Base-by-base conservation (phyloP, 2,888 invertebrate species). In the Gryllus longicercus region DNA sequence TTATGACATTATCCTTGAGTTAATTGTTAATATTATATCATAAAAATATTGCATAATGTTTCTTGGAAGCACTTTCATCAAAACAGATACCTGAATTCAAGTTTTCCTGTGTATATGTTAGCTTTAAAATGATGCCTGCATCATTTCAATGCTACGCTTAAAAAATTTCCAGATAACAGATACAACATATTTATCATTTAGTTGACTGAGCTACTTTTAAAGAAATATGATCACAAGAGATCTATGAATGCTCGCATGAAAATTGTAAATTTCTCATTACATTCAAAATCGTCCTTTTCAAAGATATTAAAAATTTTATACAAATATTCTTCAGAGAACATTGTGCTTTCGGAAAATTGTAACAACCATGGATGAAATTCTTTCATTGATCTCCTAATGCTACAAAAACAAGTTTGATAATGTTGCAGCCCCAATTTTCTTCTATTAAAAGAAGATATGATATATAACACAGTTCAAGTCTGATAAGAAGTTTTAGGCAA, bases 61-160 rank as follows among this genome's bases (percentile, higher is more conserved):
- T 79, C 21, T 79, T 79, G 79, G 79, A 79, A 79, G 79, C 79
- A 79, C 79, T 79, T 51, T 76, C 76, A 76, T 77, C 77, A 77
- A 12, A 79, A 63, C 38, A 25, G 14, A 50, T 50, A 51, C 78
- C 63, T 63, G 63, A 14, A 63, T 63, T 63, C 16, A 18, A 63
- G 63, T 63, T 63, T 63, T 63, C 63, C 63, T 18, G 63, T 63
- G 63, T 63, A n/a, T 63, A n/a, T 18, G n/a, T 63, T 63, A 63
- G 63, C 63, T 18, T 63, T 18, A n/a, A 63, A 63, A 63, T 63
- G 63, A 63, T 63, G 63, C 63, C 63, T 18, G 63, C 63, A 63
- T 63, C 63, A 63, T 63, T 63, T 63, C 14, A 63, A 63, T 63
- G 63, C n/a, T 11, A 38, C 5, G 63, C n/a, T 63, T 63, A 63